phyloP scores from a whole-genome alignment of 1,140 invertebrate species.

The Drosophila jambulina region DNA sequence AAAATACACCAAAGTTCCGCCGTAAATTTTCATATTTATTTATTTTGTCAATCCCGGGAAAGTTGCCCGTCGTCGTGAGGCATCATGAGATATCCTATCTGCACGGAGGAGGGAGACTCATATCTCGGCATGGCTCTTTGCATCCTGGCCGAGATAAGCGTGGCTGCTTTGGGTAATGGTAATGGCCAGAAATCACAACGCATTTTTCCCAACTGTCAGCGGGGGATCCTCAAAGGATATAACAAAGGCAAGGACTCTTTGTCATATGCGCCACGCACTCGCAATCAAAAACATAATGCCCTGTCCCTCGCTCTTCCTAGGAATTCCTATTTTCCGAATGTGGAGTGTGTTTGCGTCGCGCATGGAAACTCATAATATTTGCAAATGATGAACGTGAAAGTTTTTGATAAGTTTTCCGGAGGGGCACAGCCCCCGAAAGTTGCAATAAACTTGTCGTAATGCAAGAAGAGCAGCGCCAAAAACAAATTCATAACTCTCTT shows the following conservation, averaged over 20 bases:
- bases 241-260: slow-evolving; percentile 9
- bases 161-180: slow-evolving; percentile 71
- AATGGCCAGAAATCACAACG: slow-evolving; percentile 79
- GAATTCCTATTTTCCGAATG: slow-evolving; percentile 14
- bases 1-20: slow-evolving; percentile 61
- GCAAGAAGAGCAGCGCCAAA: slow-evolving; percentile 14
- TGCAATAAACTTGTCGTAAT: slow-evolving; percentile 50
- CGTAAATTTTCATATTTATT: slow-evolving; percentile 84
- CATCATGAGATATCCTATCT: slow-evolving; percentile 61
- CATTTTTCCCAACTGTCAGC: slow-evolving; percentile 60
- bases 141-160: slow-evolving; percentile 64
- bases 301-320: slow-evolving; percentile 10
- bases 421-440: slow-evolving; percentile 2
- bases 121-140: slow-evolving; percentile 44
- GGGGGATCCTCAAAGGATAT: slow-evolving; percentile 27
- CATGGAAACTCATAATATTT: slow-evolving; percentile 80
- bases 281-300: slow-evolving; percentile 77
- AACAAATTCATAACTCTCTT: slow-evolving; percentile 74
- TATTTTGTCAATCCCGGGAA: slow-evolving; percentile 80
- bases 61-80: slow-evolving; percentile 42
- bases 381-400: slow-evolving; percentile 83
- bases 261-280: slow-evolving; percentile 63
- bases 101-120: slow-evolving; percentile 54
- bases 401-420: slow-evolving; percentile 70
- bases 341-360: slow-evolving; percentile 31